phyloP scores from a whole-genome alignment of 2,888 invertebrate genomes.

The Spilarctia lutea region DNA sequence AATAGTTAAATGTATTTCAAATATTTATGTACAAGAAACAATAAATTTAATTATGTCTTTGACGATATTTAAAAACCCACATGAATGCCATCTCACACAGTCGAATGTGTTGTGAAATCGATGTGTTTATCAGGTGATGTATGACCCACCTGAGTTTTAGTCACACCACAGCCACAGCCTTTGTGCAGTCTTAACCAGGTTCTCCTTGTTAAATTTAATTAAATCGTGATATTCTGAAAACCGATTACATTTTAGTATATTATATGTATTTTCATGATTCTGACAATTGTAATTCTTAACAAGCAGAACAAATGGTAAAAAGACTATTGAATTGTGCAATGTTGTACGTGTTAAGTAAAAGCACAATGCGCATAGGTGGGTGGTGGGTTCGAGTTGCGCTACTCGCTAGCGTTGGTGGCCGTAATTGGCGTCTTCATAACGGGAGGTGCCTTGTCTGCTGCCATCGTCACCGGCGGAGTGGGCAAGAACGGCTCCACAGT shows the following conservation, averaged over 20 bases:
- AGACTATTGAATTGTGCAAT: conserved; percentile 5
- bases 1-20: not conserved
- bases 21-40: conserved; percentile 1
- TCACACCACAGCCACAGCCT: conserved; percentile 38
- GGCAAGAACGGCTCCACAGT: conserved; percentile 99
- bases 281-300: not conserved
- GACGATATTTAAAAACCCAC: conserved; percentile 79
- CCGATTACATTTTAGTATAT: not conserved
- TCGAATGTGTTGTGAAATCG: conserved; percentile 13
- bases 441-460: conserved; percentile 90
- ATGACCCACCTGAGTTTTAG: conserved; percentile 44
- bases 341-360: conserved; percentile 32
- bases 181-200: conserved; percentile 40
- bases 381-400: conserved; percentile 90
- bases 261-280: not conserved
- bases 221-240: not conserved
- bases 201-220: not conserved
- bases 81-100: conserved; percentile 58
- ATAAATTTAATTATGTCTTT: conserved; percentile 1
- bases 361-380: conserved; percentile 69
- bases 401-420: conserved; percentile 91
- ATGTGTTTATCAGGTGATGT: conserved; percentile 34
- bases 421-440: conserved; percentile 90
- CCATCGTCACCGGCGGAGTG: conserved; percentile 95
- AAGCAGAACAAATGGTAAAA: conserved; percentile 2